Conservation (phyloP, 2,113 vertebrate genomes). For the Proterorhinus semilunaris region DNA sequence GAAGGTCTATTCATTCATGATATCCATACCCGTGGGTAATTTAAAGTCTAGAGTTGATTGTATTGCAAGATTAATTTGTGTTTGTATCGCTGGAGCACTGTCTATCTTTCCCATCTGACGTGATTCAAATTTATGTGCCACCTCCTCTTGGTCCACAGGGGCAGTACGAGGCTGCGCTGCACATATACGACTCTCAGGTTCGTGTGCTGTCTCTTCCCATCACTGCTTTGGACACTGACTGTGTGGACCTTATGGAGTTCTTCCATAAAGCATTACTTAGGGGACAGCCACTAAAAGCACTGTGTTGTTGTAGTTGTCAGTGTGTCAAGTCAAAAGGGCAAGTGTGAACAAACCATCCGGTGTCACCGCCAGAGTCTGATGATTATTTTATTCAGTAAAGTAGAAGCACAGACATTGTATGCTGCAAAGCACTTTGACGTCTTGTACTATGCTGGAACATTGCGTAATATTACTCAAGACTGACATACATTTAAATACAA, state of each 20-base stretch:
- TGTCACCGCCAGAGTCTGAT: conserved; percentile 24
- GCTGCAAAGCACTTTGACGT: conserved; percentile 14
- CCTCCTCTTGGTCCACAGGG: conserved; percentile 75
- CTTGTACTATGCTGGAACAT: conserved; percentile 5
- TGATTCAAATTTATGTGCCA: conserved; percentile 19
- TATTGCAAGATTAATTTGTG: conserved; percentile 58
- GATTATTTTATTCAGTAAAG: conserved; percentile 16
- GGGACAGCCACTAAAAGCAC: conserved; percentile 38
- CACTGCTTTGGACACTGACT: not conserved
- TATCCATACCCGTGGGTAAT: conserved; percentile 39
- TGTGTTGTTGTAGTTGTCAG: conserved; percentile 15
- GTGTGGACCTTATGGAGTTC: not conserved
- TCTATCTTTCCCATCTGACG: conserved; percentile 28
- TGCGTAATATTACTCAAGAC: conserved; percentile 15
- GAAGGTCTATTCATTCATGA: conserved; percentile 55
- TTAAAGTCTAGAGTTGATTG: conserved; percentile 57
- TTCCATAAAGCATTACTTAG: not conserved
- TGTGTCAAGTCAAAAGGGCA: conserved; percentile 22
- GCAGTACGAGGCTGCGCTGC: conserved; percentile 87
- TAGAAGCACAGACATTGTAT: no score
- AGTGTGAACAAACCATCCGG: conserved; percentile 21
- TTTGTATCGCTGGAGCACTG: conserved; percentile 37
- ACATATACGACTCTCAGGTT: conserved; percentile 86
- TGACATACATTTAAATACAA: conserved; percentile 3
- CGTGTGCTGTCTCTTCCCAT: conserved; percentile 58